A percentile compares a stretch with the other conserved stretches of the same genome.
Conservation (phyloP, 2,888 invertebrate species). For the Podabrus alpinus region DNA sequence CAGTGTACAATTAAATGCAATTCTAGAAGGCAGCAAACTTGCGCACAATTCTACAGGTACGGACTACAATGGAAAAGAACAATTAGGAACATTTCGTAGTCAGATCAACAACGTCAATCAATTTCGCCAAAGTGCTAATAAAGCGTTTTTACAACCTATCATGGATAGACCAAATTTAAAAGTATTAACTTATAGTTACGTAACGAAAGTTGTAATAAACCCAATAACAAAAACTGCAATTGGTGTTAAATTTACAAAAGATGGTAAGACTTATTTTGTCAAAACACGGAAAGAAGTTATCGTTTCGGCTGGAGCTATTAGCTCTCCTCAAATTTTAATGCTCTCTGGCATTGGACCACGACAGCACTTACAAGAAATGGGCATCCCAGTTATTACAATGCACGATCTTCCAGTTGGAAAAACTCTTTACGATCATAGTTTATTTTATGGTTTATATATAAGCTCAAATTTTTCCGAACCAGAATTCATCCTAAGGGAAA, state of each 20-base stretch:
- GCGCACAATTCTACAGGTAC: neutral
- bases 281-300: constrained; percentile 66
- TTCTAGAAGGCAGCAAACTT: neutral
- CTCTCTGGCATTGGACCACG: constrained; percentile 69
- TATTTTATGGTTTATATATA: constrained; percentile 60
- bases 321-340: constrained; percentile 68
- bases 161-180: constrained; percentile 59
- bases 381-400: constrained; percentile 63
- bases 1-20: neutral
- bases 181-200: constrained; percentile 59
- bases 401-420: constrained; percentile 71
- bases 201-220: constrained; percentile 65
- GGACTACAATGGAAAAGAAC: constrained; percentile 65
- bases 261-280: constrained; percentile 56
- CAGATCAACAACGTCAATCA: constrained; percentile 67
- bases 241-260: constrained; percentile 59
- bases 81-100: constrained; percentile 64
- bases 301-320: constrained; percentile 62
- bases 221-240: constrained; percentile 56
- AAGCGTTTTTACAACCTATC: constrained; percentile 70
- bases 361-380: constrained; percentile 57
- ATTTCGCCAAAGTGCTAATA: constrained; percentile 64
- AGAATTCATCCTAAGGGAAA: constrained; percentile 47
- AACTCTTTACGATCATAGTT: constrained; percentile 76
- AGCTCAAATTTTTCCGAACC: constrained; percentile 61